Evolutionary conservation across 2,888 invertebrate genomes (phyloP).

Genomic region (Phalangium opilio): DNA sequence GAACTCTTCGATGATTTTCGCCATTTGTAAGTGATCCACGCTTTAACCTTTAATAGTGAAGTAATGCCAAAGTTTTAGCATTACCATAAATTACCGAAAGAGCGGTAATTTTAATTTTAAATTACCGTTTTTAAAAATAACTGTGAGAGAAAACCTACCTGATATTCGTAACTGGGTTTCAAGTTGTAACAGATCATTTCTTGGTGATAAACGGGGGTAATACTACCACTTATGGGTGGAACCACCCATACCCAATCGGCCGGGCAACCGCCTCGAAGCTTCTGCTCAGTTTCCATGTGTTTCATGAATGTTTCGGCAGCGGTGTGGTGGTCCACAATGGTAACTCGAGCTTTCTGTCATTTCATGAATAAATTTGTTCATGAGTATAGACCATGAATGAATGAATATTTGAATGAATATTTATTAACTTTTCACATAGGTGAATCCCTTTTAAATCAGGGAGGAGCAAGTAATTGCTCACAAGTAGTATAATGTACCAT

Average conservation of each 20-base stretch:
- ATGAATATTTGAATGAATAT: no score
- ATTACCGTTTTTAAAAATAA: no score
- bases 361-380: no score
- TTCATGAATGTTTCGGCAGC: conserved; percentile 33
- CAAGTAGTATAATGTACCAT: no score
- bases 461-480: no score
- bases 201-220: conserved; percentile 38
- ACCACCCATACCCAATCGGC: conserved; percentile 31
- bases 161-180: conserved; percentile 78
- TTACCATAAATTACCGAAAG: no score
- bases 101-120: no score
- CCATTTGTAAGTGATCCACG: conserved; percentile 27
- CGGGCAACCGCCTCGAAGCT: conserved; percentile 31
- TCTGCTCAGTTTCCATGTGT: conserved; percentile 29
- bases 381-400: no score
- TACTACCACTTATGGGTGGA: conserved; percentile 29
- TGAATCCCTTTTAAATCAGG: no score
- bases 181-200: conserved; percentile 47
- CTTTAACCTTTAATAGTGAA: conserved; percentile 23
- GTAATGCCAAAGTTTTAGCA: neutral
- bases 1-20: conserved; percentile 3
- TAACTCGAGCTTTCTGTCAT: conserved; percentile 26
- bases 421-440: no score
- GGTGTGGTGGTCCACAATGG: conserved; percentile 33
- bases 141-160: conserved; percentile 41